Evolutionary conservation across 2,113 vertebrate genomes (phyloP), one percentile per base, ranked within the genome.

Genomic region (Gymnobelideus leadbeateri): DNA sequence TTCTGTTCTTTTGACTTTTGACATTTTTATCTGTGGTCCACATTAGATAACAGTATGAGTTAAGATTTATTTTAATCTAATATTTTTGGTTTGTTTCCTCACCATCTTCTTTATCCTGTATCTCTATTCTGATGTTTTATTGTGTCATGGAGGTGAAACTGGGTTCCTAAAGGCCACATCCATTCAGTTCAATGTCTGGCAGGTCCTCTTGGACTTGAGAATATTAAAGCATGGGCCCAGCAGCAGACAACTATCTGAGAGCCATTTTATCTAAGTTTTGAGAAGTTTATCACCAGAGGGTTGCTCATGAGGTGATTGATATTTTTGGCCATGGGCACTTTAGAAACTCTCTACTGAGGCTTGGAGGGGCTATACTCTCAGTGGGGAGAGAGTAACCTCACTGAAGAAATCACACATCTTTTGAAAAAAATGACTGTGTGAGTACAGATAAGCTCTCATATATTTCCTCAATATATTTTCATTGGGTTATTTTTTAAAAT

Each of bases 401-500:
- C 37, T 77, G 37, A 77, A n/a, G 37, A 77, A 77, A 77, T 84
- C 37, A 84, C 19, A 21, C 3, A 68, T 43, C 12, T 84, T 84
- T 84, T 23, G 68, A 84, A 84, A 84, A 84, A 84, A 84, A n/a
- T 43, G n/a, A 84, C 68, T 84, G n/a, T 6, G 93, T 12, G 49
- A 28, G 51, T 93, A 93, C 21, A 53, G 53, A 92, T 21, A 94
- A 50, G 93, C 14, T 96, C 24, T 93, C 28, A 96, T 94, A 92
- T 94, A 94, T n/a, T 95, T 49, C 37, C 47, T 84, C 10, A 50
- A 93, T 93, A 24, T 31, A 90, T 21, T 93, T 96, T 93, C 91
- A 91, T 93, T 89, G 57, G 89, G 93, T 43, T 68, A 89, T 84
- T 94, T 96, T 97, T 94, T 37, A 51, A 51, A 94, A 84, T 57